Percentiles rank a stretch among this genome's conserved stretches.
phyloP scores from a whole-genome alignment of 2,888 invertebrate genomes.

The Drosophila ezoana region DNA sequence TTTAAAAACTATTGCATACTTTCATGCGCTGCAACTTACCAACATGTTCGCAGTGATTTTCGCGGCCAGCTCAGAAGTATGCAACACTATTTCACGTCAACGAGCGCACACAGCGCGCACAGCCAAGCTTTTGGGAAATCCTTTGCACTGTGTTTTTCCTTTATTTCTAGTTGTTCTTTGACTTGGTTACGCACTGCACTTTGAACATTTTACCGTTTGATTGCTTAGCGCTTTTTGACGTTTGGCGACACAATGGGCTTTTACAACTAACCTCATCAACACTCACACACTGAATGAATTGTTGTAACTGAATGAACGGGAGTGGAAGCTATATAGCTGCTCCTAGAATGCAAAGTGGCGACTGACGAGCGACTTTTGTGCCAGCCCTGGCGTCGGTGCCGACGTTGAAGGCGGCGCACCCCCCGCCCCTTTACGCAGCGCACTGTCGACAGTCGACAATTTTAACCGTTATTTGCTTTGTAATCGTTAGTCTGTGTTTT shows the following conservation, averaged over 20 bases:
- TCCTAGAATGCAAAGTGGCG: slow-evolving; percentile 46
- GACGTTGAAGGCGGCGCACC: slow-evolving; percentile 31
- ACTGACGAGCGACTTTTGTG: slow-evolving; percentile 31
- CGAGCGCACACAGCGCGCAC: slow-evolving; percentile 25
- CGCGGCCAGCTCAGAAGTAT: slow-evolving; percentile 61
- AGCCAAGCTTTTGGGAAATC: slow-evolving; percentile 11
- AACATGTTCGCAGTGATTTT: slow-evolving; percentile 67
- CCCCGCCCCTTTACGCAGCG: slow-evolving; percentile 15
- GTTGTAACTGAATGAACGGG: slow-evolving; percentile 66
- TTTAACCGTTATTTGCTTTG: slow-evolving; percentile 55
- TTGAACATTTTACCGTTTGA: slow-evolving; percentile 25
- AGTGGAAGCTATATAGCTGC: slow-evolving; percentile 38
- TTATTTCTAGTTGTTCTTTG: slow-evolving; percentile 8
- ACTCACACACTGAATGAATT: slow-evolving; percentile 77
- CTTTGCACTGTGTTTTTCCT: slow-evolving; percentile 1
- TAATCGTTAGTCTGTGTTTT: slow-evolving; percentile 54
- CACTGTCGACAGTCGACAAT: slow-evolving; percentile 18
- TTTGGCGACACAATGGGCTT: slow-evolving; percentile 39
- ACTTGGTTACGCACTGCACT: slow-evolving; percentile 41
- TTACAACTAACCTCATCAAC: slow-evolving; percentile 75
- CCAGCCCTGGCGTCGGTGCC: slow-evolving; percentile 56
- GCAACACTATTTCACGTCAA: slow-evolving; percentile 51
- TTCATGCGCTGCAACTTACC: slow-evolving; percentile 58
- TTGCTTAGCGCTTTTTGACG: slow-evolving; percentile 15
- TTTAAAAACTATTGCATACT: slow-evolving; percentile 33